phyloP scores from a whole-genome alignment of 2,888 invertebrate genomes.

The Dinocampus coccinellae region DNA sequence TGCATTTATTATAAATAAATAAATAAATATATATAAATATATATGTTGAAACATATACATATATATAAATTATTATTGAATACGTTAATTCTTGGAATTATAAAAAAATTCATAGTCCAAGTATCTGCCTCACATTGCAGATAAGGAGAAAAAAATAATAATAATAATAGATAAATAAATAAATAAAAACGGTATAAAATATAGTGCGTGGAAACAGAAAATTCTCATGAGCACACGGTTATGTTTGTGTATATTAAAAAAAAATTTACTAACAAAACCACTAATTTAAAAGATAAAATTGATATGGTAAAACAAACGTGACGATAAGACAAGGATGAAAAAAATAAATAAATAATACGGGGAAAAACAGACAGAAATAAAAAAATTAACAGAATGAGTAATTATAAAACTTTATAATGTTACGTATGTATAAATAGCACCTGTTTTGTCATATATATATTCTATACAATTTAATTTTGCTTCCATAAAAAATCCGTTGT shows the following conservation, averaged over 20 bases:
- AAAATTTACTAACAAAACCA: not conserved
- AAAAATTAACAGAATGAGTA: not conserved
- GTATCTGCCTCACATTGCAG: not conserved
- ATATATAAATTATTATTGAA: slow-evolving; percentile 40
- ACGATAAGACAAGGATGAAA: too few relatives aligned
- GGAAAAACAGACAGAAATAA: not conserved
- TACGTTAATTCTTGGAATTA: slow-evolving; percentile 32
- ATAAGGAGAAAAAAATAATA: not conserved
- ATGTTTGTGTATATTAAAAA: not conserved
- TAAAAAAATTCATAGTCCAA: not conserved
- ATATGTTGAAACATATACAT: too few relatives aligned
- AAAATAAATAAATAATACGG: not conserved
- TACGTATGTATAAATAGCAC: not conserved
- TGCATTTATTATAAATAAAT: not conserved
- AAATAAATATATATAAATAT: not conserved
- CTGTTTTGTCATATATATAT: not conserved
- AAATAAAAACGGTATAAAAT: too few relatives aligned
- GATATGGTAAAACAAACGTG: too few relatives aligned
- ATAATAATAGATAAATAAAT: too few relatives aligned
- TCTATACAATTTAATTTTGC: not conserved
- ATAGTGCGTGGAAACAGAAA: not conserved
- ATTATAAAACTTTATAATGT: not conserved
- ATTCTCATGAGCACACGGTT: not conserved
- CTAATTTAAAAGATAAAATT: not conserved
- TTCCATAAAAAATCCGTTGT: not conserved